These are phyloP conservation scores for Cerceris rybyensis DNA, from an alignment of 2,888 invertebrate genomes.

Conservation along the genomic window DNA sequence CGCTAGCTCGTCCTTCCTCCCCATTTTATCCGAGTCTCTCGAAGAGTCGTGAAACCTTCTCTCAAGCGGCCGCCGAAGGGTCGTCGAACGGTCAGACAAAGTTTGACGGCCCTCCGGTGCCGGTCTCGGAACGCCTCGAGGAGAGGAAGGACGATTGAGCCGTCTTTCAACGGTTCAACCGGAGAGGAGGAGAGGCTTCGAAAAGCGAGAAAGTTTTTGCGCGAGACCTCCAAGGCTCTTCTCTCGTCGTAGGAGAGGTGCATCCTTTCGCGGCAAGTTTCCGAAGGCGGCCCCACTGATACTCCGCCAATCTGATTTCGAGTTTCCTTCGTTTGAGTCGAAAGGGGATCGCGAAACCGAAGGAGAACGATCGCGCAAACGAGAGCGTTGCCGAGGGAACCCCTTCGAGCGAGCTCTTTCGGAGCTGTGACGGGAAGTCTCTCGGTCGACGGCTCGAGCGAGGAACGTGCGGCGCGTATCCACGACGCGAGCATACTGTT, in stretches of 20 bases:
- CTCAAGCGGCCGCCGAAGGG: too few relatives aligned
- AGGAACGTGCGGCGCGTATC: constrained; percentile 72
- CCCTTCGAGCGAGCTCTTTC: background rate
- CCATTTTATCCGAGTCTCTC: too few relatives aligned
- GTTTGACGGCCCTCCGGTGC: too few relatives aligned
- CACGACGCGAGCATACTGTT: constrained; percentile 77
- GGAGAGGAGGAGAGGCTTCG: constrained; percentile 29
- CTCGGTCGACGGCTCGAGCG: constrained; percentile 35
- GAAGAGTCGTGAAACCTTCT: too few relatives aligned
- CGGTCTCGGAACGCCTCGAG: too few relatives aligned
- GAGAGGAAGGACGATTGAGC: too few relatives aligned
- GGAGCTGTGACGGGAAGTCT: constrained; percentile 3
- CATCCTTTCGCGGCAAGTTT: constrained; percentile 35
- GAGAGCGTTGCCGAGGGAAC: background rate
- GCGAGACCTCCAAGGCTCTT: constrained; percentile 39
- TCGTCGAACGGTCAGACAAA: too few relatives aligned
- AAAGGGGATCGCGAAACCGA: background rate
- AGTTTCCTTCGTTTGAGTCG: background rate
- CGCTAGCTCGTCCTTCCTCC: too few relatives aligned
- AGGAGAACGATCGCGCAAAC: constrained; percentile 7
- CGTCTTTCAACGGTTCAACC: too few relatives aligned
- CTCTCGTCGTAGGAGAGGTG: constrained; percentile 15
- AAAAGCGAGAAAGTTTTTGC: constrained; percentile 35
- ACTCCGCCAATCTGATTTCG: background rate
- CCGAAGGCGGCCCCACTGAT: background rate